Evolutionary conservation across 2,797 vertebrate genomes (phyloP), one percentile per base, ranked within the genome.

Genomic region (Lepus townsendii): DNA sequence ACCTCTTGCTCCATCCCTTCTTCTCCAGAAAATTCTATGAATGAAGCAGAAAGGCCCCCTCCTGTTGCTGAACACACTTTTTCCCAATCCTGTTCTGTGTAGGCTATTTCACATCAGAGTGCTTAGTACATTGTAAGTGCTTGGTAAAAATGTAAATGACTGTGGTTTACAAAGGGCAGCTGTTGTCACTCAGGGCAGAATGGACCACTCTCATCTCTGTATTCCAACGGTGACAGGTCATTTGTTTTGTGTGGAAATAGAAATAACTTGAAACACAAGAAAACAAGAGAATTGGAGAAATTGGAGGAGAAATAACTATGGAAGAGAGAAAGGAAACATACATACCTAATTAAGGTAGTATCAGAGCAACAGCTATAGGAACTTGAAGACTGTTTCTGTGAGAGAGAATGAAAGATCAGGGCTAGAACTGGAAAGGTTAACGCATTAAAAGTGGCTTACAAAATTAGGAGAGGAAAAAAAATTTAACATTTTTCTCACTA

Each of bases 401-500:
- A 75, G 79, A 76, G 42, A 71, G 38, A 54, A 32, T 4, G 69
- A 91, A 35, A 13, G 5, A 4, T 72, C 90, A 66, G 11, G 7
- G 26, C 22, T 91, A n/a, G 7, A 62, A 19, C 12, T 71, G 26
- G 4, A 32, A 19, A 66, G 10, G 9, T 10, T 87, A 78, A 91
- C 66, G 13, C 13, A 84, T 73, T 90, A 73, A 80, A 62, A 87
- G 50, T 90, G 27, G 16, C 26, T 50, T 79, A 32, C 75, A 80
- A 89, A 94, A 6, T 50, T 79, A 66, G 30, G 54, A 77, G 69
- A 52, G 17, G 52, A 66, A 73, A 86, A 86, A 16, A 13, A 83
- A 86, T 1, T 92, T 73, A 90, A 32, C 27, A 85, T 78, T 85
- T 92, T 84, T 47, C 17, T 94, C 9, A 60, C n/a, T 27, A 62